These are phyloP conservation scores for Trissoscelio sp. DNA, from an alignment of 2,888 invertebrate genomes.

Conservation along the genomic window DNA sequence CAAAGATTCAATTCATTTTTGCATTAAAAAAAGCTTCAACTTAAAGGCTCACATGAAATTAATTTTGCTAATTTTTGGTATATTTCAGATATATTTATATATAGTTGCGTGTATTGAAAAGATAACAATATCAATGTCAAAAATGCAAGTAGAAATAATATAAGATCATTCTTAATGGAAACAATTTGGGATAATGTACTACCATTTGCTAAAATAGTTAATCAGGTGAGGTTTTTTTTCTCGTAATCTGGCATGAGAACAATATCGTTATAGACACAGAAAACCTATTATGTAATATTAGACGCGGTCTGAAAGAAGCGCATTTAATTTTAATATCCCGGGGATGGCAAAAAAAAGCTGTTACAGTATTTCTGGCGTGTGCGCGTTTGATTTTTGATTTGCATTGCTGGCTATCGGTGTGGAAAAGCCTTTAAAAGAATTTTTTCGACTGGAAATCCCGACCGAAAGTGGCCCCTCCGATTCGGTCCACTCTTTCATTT, in stretches of 20 bases:
- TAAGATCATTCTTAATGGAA: slow-evolving; percentile 27
- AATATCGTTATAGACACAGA: background rate
- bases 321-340: slow-evolving; percentile 59
- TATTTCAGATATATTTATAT: too few relatives aligned
- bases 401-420: slow-evolving; percentile 79
- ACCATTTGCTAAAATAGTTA: slow-evolving; percentile 23
- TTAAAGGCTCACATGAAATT: too few relatives aligned
- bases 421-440: slow-evolving; percentile 80
- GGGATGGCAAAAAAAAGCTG: slow-evolving; percentile 32
- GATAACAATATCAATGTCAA: slow-evolving; percentile 62
- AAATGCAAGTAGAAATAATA: slow-evolving; percentile 45
- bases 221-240: slow-evolving; percentile 17
- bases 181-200: slow-evolving; percentile 30
- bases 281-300: slow-evolving; percentile 14
- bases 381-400: slow-evolving; percentile 81
- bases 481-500: slow-evolving; percentile 79
- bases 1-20: too few relatives aligned
- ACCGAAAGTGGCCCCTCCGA: slow-evolving; percentile 72
- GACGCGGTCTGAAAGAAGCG: background rate
- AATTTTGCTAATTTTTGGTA: too few relatives aligned
- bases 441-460: slow-evolving; percentile 80
- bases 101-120: slow-evolving; percentile 61
- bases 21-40: too few relatives aligned
- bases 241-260: background rate
- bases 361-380: slow-evolving; percentile 60